These are phyloP conservation scores for Melinopterus prodromus DNA, from an alignment of 2,888 invertebrate genomes.

Conservation along the genomic window DNA sequence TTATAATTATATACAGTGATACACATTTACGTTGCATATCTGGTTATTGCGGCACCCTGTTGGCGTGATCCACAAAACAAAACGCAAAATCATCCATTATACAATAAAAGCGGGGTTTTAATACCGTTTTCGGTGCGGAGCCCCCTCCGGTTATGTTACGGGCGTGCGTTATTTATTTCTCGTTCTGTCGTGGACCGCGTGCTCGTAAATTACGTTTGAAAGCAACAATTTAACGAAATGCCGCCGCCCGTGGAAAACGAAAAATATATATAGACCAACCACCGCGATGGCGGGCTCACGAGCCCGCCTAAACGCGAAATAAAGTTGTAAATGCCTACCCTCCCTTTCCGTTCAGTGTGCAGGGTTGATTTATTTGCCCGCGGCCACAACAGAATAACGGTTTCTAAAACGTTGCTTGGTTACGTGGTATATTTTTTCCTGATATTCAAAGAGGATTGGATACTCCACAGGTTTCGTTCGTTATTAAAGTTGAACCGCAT, in stretches of 20 bases:
- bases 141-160: not conserved
- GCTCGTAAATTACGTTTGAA: not conserved
- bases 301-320: not conserved
- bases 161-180: constrained; percentile 4
- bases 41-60: not conserved
- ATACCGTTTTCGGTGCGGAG: not conserved
- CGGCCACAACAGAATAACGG: not conserved
- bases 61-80: not conserved
- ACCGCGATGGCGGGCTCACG: not conserved
- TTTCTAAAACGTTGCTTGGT: not conserved
- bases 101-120: not conserved
- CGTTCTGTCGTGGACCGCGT: constrained; percentile 4
- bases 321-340: constrained; percentile 4
- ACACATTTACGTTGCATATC: not conserved
- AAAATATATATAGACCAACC: not conserved
- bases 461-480: not conserved
- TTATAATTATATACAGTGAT: not conserved
- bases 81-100: constrained; percentile 4
- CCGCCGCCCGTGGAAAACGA: constrained; percentile 4
- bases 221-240: not conserved
- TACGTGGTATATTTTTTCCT: not conserved
- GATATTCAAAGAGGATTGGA: not conserved
- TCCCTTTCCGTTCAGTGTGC: not conserved
- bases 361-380: not conserved
- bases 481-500: not conserved